Conservation (phyloP, 2,113 vertebrate species). For the Odocoileus virginianus region DNA sequence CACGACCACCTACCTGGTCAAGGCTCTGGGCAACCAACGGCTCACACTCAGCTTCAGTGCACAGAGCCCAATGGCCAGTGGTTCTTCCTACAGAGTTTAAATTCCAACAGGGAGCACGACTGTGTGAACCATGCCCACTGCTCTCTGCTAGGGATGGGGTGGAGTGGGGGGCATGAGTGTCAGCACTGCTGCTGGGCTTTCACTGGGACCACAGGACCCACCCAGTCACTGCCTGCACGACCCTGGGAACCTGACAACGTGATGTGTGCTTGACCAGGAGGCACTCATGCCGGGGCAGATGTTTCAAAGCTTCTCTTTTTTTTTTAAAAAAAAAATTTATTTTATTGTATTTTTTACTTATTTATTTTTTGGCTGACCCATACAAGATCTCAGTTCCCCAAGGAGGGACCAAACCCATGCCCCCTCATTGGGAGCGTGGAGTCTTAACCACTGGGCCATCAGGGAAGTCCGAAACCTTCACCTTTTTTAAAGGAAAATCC, state of each 20-base stretch:
- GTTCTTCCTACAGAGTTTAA: neutral
- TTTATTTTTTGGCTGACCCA: neutral
- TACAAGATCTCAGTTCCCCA: neutral
- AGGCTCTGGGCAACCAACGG: neutral
- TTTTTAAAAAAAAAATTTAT: neutral
- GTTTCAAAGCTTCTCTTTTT: neutral
- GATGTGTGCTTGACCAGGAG: fast-evolving
- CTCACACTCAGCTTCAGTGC: neutral
- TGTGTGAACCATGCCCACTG: fast-evolving
- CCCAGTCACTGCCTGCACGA: neutral
- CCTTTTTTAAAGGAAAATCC: neutral
- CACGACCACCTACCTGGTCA: too few relatives aligned
- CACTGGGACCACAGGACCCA: fast-evolving
- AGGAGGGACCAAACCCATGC: neutral
- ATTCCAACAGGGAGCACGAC: fast-evolving
- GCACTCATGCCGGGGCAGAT: fast-evolving
- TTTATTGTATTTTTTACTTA: neutral
- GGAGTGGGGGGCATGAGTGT: neutral
- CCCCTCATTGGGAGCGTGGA: neutral
- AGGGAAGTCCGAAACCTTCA: neutral
- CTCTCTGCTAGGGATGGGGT: too few relatives aligned
- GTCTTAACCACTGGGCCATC: neutral
- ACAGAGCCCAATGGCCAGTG: neutral
- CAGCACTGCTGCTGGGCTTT: neutral
- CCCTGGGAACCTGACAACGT: fast-evolving